Evolutionary conservation across 2,113 vertebrate genomes (phyloP).

Genomic region (Ceuthmochares aereus): DNA sequence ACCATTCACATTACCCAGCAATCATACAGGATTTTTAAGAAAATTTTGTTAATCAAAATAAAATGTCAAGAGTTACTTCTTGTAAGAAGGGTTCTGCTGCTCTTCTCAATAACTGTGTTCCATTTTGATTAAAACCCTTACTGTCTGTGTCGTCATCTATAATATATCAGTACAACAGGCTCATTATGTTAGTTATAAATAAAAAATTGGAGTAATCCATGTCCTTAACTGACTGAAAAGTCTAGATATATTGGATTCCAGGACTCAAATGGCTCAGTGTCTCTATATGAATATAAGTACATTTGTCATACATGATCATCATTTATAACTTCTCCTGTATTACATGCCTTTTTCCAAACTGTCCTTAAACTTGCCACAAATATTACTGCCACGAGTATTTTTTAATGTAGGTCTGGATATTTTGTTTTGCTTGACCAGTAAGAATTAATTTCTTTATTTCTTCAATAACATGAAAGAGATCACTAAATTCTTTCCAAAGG

Average conservation of each 20-base stretch:
- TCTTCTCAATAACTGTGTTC: not conserved
- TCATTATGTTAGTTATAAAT: not conserved
- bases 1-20: rapidly evolving
- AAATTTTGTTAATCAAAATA: not conserved
- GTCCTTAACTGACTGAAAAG: not conserved
- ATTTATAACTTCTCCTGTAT: not conserved
- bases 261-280: rapidly evolving
- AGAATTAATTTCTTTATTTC: not conserved
- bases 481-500: not conserved
- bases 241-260: not conserved
- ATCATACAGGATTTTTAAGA: not conserved
- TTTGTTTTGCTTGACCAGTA: not conserved
- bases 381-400: not conserved
- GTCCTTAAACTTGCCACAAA: not conserved
- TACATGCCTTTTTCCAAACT: not conserved
- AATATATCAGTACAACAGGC: not conserved
- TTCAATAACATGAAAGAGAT: not conserved
- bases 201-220: not conserved
- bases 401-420: not conserved
- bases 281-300: not conserved
- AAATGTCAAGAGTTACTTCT: not conserved
- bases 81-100: rapidly evolving
- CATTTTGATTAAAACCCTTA: not conserved
- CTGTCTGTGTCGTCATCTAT: not conserved
- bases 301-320: not conserved